Conservation (phyloP, 2,888 invertebrate genomes). For the Habrosyne pyritoides region DNA sequence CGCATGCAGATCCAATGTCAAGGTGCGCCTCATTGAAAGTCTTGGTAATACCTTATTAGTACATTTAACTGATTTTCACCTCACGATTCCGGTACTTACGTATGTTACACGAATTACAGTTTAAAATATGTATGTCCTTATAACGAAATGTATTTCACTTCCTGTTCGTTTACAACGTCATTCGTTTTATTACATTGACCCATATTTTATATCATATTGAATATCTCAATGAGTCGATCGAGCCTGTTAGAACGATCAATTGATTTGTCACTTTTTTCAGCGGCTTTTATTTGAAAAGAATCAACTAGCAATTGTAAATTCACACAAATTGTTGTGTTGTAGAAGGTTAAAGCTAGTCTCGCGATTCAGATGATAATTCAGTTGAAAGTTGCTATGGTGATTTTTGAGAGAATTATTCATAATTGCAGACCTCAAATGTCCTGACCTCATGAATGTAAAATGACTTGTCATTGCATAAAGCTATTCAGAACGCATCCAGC, state of each 20-base stretch:
- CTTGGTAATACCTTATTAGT: slow-evolving; percentile 1
- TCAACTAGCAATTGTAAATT: no score
- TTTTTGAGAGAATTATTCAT: not conserved
- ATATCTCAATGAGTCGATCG: not conserved
- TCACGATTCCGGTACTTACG: not conserved
- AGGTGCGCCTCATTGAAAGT: not conserved
- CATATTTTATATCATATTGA: slow-evolving; percentile 5
- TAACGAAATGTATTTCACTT: slow-evolving; percentile 22
- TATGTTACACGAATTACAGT: slow-evolving; percentile 3
- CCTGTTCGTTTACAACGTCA: slow-evolving; percentile 16
- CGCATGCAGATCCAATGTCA: not conserved
- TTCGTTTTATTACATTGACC: slow-evolving; percentile 6
- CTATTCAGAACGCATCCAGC: no score
- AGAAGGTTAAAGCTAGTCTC: no score
- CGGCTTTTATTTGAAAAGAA: not conserved
- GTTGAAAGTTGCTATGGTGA: not conserved
- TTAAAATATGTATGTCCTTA: slow-evolving; percentile 20
- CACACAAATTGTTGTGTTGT: no score
- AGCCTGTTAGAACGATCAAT: not conserved
- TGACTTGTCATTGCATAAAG: no score
- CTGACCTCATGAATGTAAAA: no score
- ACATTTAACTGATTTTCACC: not conserved
- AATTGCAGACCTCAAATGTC: no score
- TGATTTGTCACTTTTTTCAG: not conserved
- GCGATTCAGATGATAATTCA: not conserved